Evolutionary conservation across 2,113 vertebrate species (phyloP), one percentile per base, ranked within the genome.

Genomic region (Alouatta palliata): DNA sequence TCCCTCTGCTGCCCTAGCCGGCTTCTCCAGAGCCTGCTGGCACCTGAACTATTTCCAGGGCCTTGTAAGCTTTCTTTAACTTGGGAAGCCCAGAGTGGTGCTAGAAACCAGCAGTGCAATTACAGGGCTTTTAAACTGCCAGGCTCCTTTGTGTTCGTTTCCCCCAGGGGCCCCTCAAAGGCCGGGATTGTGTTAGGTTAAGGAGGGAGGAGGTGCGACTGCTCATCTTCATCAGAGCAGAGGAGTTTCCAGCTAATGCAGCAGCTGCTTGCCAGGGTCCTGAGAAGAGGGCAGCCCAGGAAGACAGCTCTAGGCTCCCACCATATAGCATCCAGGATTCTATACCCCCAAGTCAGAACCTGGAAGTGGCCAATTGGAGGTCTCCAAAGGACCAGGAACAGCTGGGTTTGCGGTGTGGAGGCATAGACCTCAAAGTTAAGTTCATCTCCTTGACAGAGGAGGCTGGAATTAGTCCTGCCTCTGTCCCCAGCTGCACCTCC

Each of bases 21-120:
- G 7, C 20, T 64, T 61, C 82, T 40, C 89, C 58, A 71, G 52
- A 79, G 68, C 21, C 66, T 19, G 77, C 71, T 81, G 89, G 81
- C 43, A 87, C 54, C 56, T 5, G 66, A 82, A n/a, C 91, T 85
- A 61, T 70, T 93, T 95, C 90, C 0, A 0, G 64, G 75, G 71
- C 87, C 87, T 81, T 70, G 47, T 86, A 95, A 95, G 94, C 86
- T 45, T 91, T 81, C 91, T 96, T 97, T 96, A 97, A 94, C 91
- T 93, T 49, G 43, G 80, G 94, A 95, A 90, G 82, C 30, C 71
- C 64, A 27, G 76, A 89, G 43, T 37, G 45, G 40, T 52, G 14
- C 86, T 94, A 79, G 89, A 95, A 92, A 95, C n/a, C 73, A 93
- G 80, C 70, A 94, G 45, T 30, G 83, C 91, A 93, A 94, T 97